Conservation (phyloP, 2,113 vertebrate species). For the Empidonax alnorum region DNA sequence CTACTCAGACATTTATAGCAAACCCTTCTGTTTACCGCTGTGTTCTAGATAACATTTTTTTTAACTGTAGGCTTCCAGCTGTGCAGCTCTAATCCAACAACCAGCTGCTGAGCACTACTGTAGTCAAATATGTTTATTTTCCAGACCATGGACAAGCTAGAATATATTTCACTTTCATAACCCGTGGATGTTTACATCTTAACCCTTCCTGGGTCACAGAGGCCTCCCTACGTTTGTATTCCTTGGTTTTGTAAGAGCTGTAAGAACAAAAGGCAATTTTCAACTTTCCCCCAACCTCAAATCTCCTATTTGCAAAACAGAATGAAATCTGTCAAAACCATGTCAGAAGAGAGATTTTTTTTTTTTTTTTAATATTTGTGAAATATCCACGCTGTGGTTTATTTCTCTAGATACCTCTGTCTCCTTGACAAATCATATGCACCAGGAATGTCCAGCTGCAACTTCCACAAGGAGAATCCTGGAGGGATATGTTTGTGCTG, state of each 20-base stretch:
- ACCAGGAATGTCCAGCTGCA: not conserved
- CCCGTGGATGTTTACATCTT: not conserved
- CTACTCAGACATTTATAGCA: not conserved
- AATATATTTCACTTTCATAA: not conserved
- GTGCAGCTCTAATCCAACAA: not conserved
- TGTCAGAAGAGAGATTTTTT: not conserved
- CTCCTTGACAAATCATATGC: not conserved
- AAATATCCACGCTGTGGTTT: not conserved
- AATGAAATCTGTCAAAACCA: not conserved
- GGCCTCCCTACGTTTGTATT: not conserved
- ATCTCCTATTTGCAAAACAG: not conserved
- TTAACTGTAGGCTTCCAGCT: not conserved
- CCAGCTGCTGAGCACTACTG: not conserved
- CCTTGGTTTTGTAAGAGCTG: not conserved
- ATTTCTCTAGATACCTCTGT: not conserved
- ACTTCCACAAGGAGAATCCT: not conserved
- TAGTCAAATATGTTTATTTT: conserved; percentile 37
- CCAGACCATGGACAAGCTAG: not conserved
- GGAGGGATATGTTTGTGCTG: not conserved
- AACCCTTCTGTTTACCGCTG: not conserved
- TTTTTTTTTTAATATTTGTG: not conserved
- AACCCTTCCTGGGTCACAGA: not conserved
- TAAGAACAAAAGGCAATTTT: not conserved
- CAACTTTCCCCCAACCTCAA: not conserved
- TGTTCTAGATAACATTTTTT: not conserved